Conservation (phyloP, 2,888 invertebrate species). For the Thymelicus lineola region DNA sequence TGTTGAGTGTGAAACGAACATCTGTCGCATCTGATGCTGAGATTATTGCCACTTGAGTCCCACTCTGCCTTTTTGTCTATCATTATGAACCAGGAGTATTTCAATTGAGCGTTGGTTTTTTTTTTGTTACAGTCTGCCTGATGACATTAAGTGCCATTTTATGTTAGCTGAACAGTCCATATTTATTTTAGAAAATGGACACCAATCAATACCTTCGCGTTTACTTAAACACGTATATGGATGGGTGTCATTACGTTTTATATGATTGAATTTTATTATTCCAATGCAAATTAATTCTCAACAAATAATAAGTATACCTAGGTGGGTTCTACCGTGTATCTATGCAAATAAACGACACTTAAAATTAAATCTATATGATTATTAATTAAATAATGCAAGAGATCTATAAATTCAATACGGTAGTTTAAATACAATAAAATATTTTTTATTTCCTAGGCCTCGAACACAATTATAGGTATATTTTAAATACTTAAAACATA, state of each 20-base stretch:
- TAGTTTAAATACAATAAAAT: no score
- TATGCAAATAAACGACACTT: background rate
- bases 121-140: slow-evolving; percentile 14
- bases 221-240: background rate
- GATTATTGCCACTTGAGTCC: slow-evolving; percentile 42
- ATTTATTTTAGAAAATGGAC: slow-evolving; percentile 7
- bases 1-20: slow-evolving; percentile 21
- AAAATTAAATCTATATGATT: no score
- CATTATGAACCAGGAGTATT: slow-evolving; percentile 15
- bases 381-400: background rate
- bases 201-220: background rate
- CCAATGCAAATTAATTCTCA: background rate
- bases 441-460: no score
- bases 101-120: slow-evolving; percentile 12
- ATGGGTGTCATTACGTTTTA: no score
- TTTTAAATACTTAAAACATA: no score
- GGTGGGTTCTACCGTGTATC: background rate
- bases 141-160: slow-evolving; percentile 18
- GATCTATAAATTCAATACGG: background rate
- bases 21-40: slow-evolving; percentile 40
- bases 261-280: no score
- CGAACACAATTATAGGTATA: no score
- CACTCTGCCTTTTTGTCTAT: slow-evolving; percentile 17
- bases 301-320: slow-evolving; percentile 1
- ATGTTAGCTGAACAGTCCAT: slow-evolving; percentile 14